Evolutionary conservation across 2,888 invertebrate species (phyloP).

Genomic region (Ochropleura plecta): DNA sequence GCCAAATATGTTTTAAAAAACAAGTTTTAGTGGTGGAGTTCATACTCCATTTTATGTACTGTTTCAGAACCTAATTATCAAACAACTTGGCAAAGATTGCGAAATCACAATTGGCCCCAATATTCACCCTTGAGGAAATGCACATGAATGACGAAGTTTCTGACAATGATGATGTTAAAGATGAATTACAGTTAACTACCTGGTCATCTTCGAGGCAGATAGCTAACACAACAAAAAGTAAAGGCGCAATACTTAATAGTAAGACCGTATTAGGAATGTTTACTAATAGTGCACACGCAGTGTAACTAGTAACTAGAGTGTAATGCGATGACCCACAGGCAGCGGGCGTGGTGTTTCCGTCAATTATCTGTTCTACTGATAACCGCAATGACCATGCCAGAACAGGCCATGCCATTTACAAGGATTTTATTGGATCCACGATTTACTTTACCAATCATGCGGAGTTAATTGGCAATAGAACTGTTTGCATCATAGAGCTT

Average conservation of each 20-base stretch:
- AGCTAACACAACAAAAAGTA: background rate
- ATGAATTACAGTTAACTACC: background rate
- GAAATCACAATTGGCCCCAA: slow-evolving; percentile 1
- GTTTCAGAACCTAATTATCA: background rate
- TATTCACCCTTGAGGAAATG: slow-evolving; percentile 1
- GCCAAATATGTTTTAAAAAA: background rate
- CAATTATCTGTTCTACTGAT: slow-evolving; percentile 55
- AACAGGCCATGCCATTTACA: slow-evolving; percentile 50
- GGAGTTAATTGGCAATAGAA: slow-evolving; percentile 13
- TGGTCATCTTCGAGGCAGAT: background rate
- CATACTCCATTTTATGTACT: background rate
- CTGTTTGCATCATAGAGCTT: background rate
- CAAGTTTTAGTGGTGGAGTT: background rate
- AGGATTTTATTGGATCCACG: slow-evolving; percentile 45
- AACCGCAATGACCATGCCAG: slow-evolving; percentile 54
- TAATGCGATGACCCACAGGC: slow-evolving; percentile 45
- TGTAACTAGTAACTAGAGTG: slow-evolving; percentile 18
- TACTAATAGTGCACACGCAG: slow-evolving; percentile 36
- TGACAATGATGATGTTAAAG: background rate
- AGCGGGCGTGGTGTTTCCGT: slow-evolving; percentile 54
- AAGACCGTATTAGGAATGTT: slow-evolving; percentile 23
- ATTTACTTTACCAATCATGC: slow-evolving; percentile 30
- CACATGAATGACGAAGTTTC: background rate
- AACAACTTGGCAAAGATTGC: background rate
- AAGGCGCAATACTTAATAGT: slow-evolving; percentile 12